Conservation (phyloP, 2,113 vertebrate genomes). For the Ammodytes marinus region DNA sequence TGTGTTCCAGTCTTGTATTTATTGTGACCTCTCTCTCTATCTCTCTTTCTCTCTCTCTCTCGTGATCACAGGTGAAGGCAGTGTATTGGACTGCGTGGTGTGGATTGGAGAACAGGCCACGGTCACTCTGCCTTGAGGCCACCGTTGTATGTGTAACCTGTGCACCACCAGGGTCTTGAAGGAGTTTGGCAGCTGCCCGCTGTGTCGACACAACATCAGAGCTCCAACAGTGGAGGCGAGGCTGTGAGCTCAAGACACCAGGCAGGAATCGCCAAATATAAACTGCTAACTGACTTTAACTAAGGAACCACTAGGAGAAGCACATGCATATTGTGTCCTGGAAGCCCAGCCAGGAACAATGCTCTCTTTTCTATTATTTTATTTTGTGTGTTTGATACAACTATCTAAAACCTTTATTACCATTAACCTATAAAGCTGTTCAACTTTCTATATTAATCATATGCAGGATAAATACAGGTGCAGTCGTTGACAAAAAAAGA, state of each 20-base stretch:
- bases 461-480: too few species aligned
- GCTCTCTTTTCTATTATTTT: too few species aligned
- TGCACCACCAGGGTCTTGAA: constrained; percentile 55
- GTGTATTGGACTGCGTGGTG: constrained; percentile 65
- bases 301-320: not conserved
- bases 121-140: constrained; percentile 73
- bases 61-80: constrained; percentile 18
- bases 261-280: not conserved
- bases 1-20: not conserved
- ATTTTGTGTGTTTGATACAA: too few species aligned
- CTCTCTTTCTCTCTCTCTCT: not conserved
- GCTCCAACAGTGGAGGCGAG: not conserved
- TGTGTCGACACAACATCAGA: constrained; percentile 73
- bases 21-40: constrained; percentile 15
- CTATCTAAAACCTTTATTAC: too few species aligned
- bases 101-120: constrained; percentile 59
- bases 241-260: not conserved
- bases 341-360: not conserved
- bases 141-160: constrained; percentile 75
- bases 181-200: constrained; percentile 76
- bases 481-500: too few species aligned
- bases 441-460: too few species aligned
- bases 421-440: too few species aligned
- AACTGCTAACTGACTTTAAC: not conserved
- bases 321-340: not conserved